phyloP scores from a whole-genome alignment of 2,888 invertebrate genomes.

The Limnephilus marmoratus region DNA sequence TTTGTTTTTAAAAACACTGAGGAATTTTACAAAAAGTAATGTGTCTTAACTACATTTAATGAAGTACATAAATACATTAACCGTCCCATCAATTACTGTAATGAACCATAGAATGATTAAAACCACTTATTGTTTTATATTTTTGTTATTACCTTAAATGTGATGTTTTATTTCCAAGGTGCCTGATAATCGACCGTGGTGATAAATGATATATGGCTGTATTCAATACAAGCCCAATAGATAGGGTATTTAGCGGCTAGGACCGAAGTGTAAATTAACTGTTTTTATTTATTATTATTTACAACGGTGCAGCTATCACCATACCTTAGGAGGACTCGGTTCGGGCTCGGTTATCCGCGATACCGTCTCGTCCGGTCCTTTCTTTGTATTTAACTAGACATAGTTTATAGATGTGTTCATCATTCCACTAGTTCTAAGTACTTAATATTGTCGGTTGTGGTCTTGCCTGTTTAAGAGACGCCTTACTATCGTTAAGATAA shows the following conservation, averaged over 20 bases:
- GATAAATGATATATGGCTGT: constrained; percentile 65
- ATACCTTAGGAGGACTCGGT: constrained; percentile 51
- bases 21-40: constrained; percentile 33
- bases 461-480: constrained; percentile 77
- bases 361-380: neutral
- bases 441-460: constrained; percentile 78
- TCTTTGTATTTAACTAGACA: constrained; percentile 43
- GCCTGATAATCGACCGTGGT: constrained; percentile 64
- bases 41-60: constrained; percentile 48
- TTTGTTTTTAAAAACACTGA: constrained; percentile 14
- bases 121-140: constrained; percentile 2
- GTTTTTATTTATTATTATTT: constrained; percentile 61
- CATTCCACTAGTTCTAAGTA: constrained; percentile 78
- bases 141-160: constrained; percentile 51
- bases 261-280: constrained; percentile 50
- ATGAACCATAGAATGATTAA: constrained; percentile 35
- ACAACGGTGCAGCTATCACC: constrained; percentile 60
- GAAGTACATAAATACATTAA: neutral
- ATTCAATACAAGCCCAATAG: constrained; percentile 56
- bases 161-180: constrained; percentile 62
- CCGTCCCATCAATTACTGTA: constrained; percentile 45
- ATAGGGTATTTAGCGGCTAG: constrained; percentile 48
- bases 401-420: constrained; percentile 64
- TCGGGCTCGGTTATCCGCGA: neutral
- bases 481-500: constrained; percentile 66